A percentile compares a stretch with the other conserved stretches of the same genome.
Evolutionary conservation across 2,797 vertebrate genomes (phyloP).

Genomic region (Helicolenus hilgendorfi): DNA sequence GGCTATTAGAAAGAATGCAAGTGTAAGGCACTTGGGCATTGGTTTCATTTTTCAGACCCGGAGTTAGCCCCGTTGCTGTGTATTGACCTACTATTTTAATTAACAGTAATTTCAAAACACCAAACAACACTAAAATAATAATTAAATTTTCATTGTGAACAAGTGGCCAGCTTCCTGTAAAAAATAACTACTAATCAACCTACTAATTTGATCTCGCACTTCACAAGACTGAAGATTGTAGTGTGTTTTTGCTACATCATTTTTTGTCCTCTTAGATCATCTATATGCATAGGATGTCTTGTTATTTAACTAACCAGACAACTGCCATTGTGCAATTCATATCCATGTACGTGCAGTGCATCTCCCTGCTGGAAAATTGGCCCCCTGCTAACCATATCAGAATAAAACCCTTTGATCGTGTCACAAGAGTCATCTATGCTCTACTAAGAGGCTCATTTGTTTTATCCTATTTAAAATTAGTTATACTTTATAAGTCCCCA

Average conservation of each 20-base stretch:
- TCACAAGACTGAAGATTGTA: not conserved
- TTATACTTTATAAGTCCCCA: constrained; percentile 29
- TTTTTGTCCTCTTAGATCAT: constrained; percentile 19
- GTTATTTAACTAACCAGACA: constrained; percentile 15
- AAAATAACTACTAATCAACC: not conserved
- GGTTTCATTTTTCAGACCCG: too few relatives aligned
- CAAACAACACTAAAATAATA: constrained; percentile 11
- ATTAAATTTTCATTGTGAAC: not conserved
- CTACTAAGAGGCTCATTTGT: constrained; percentile 45
- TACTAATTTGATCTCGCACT: constrained; percentile 9
- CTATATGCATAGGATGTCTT: constrained; percentile 8
- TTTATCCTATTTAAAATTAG: constrained; percentile 54
- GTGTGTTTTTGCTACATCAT: not conserved
- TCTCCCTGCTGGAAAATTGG: constrained; percentile 31
- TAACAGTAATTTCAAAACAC: constrained; percentile 1
- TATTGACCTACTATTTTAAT: not conserved
- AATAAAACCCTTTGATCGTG: constrained; percentile 53
- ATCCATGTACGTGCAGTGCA: constrained; percentile 35
- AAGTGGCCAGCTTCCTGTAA: not conserved
- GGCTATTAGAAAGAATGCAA: too few relatives aligned
- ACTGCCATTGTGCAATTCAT: constrained; percentile 34
- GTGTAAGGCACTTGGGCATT: not conserved
- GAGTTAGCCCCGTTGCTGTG: not conserved
- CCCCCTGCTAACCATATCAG: constrained; percentile 28
- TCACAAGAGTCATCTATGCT: constrained; percentile 43